phyloP scores from a whole-genome alignment of 2,888 invertebrate genomes.

The Lepas anatifera region DNA sequence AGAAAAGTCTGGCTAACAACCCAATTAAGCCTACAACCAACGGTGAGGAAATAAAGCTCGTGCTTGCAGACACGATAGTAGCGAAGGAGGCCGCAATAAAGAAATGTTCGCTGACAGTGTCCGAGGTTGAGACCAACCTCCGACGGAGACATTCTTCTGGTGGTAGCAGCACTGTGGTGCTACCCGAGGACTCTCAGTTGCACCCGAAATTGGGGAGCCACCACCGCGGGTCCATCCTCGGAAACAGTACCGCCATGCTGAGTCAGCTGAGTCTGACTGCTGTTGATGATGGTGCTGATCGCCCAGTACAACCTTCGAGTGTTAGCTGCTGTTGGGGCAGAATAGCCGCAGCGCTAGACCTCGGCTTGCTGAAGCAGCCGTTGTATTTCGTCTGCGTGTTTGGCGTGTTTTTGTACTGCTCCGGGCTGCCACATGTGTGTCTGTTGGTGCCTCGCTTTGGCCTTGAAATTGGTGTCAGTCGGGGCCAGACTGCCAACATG shows the following conservation, averaged over 20 bases:
- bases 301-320: not conserved
- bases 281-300: too few relatives aligned
- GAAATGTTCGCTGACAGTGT: too few relatives aligned
- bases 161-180: too few relatives aligned
- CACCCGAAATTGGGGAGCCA: not conserved
- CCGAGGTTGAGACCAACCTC: too few relatives aligned
- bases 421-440: not conserved
- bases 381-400: not conserved
- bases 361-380: not conserved
- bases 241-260: not conserved
- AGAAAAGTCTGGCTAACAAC: too few relatives aligned
- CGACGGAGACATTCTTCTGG: too few relatives aligned
- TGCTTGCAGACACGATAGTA: not conserved
- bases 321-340: not conserved
- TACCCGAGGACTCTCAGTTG: not conserved
- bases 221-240: not conserved
- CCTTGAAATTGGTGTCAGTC: not conserved
- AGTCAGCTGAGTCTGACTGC: not conserved
- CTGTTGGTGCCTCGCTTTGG: not conserved
- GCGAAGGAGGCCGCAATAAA: not conserved
- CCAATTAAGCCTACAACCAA: not conserved
- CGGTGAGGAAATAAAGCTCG: not conserved
- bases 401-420: not conserved
- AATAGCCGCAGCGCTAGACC: not conserved
- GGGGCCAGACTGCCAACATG: not conserved